Evolutionary conservation across 2,113 vertebrate genomes (phyloP).

Genomic region (Promerops cafer): DNA sequence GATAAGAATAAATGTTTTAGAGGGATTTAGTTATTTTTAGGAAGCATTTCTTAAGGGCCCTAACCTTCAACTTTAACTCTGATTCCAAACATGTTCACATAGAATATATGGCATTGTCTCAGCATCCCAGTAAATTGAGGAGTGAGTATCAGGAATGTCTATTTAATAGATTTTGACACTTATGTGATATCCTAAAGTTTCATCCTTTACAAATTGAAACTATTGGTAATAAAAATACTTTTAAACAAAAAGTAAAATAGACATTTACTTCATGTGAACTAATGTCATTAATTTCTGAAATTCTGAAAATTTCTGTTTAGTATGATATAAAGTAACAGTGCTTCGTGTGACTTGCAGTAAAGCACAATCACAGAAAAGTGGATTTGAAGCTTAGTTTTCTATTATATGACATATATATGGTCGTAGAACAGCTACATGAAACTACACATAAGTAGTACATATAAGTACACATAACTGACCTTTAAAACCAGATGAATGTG

Average conservation of each 20-base stretch:
- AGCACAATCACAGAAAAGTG: background rate
- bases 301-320: background rate
- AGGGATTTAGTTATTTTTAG: background rate
- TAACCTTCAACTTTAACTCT: background rate
- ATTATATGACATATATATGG: background rate
- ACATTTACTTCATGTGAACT: background rate
- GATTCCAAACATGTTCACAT: background rate
- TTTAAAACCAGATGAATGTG: background rate
- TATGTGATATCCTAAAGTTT: background rate
- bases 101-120: background rate
- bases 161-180: background rate
- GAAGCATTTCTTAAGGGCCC: background rate
- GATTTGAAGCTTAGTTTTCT: background rate
- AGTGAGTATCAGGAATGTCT: background rate
- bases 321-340: background rate
- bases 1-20: background rate
- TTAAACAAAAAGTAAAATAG: background rate
- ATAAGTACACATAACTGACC: background rate
- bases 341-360: background rate
- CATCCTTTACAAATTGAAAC: background rate
- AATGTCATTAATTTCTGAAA: background rate
- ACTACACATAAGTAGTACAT: background rate
- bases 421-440: background rate
- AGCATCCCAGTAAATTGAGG: background rate
- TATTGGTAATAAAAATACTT: background rate